Evolutionary conservation across 2,113 vertebrate species (phyloP), one percentile per base, ranked within the genome.

Genomic region (Glareola pratincola): DNA sequence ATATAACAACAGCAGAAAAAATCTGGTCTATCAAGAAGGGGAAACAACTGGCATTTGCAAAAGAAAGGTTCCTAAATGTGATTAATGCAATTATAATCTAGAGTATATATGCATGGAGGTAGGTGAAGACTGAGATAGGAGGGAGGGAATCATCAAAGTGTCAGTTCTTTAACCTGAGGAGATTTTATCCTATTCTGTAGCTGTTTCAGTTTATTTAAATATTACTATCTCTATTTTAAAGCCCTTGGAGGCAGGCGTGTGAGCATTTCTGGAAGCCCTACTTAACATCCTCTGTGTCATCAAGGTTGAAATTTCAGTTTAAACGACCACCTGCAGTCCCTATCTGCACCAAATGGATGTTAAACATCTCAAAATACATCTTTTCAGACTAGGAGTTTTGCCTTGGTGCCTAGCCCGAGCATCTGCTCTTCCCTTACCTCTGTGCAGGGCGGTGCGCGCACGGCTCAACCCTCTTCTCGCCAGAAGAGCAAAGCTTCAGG

Each of bases 371-470:
- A n/a, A 59, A 43, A 34, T 14, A 4, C 1, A 3, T 62, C 8
- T 80, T 86, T 80, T 85, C 37, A 62, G 9, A 23, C 12, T 48
- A 36, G 20, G 62, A 82, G 8, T 43, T 85, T 72, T 79, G 18
- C 59, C 67, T 73, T 66, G 19, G 39, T 66, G 21, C 20, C 27
- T 54, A 74, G 18, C 32, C 56, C 54, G 37, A 93, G n/a, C 5
- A 4, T 3, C 24, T 64, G 24, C 26, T 71, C 45, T 64, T 73
- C 30, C 21, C 27, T 45, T n/a, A 30, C 19, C 27, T 80, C 63
- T n/a, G 2, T 0, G 11, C 26, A 53, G 21, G 1, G 1, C 4
- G 36, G 21, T 2, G 0, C 9, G 8, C 2, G 4, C 24, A 2
- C 19, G 27, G 11, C 14, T 66, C 37, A 43, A 53, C 19, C 7